Conservation (phyloP, 1,140 invertebrate species). For the Ostrea edulis region DNA sequence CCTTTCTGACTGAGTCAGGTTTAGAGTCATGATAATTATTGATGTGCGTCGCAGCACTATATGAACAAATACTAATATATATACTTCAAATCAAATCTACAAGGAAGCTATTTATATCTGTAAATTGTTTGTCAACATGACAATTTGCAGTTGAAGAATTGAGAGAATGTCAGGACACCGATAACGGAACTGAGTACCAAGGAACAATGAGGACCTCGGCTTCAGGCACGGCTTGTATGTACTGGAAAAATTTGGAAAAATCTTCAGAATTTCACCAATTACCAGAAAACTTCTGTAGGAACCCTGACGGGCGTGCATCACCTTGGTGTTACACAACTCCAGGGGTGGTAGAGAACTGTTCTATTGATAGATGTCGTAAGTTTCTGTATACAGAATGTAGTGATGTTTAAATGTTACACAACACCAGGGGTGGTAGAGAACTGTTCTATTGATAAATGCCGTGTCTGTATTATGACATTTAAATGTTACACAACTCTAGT, state of each 20-base stretch:
- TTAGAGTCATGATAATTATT: too few relatives aligned
- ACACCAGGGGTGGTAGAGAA: not conserved
- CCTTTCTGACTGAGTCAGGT: too few relatives aligned
- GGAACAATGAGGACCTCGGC: not conserved
- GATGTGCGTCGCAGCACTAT: too few relatives aligned
- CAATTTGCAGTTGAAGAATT: not conserved
- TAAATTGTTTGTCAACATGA: not conserved
- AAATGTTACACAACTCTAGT: not conserved
- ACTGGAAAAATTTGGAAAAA: not conserved
- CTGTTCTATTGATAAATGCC: not conserved
- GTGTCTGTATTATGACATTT: not conserved
- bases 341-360: not conserved
- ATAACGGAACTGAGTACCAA: not conserved
- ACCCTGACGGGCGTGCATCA: not conserved
- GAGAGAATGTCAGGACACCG: not conserved
- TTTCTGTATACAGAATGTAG: not conserved
- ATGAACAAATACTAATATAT: too few relatives aligned
- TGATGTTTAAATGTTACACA: too few relatives aligned
- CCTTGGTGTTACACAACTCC: not conserved
- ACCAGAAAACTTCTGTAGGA: not conserved
- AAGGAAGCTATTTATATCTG: too few relatives aligned
- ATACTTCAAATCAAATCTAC: too few relatives aligned
- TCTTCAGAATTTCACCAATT: not conserved
- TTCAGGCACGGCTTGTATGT: not conserved
- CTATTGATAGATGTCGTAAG: conserved; percentile 7